phyloP scores from a whole-genome alignment of 2,113 vertebrate genomes.

The Rhynchomys soricoides region DNA sequence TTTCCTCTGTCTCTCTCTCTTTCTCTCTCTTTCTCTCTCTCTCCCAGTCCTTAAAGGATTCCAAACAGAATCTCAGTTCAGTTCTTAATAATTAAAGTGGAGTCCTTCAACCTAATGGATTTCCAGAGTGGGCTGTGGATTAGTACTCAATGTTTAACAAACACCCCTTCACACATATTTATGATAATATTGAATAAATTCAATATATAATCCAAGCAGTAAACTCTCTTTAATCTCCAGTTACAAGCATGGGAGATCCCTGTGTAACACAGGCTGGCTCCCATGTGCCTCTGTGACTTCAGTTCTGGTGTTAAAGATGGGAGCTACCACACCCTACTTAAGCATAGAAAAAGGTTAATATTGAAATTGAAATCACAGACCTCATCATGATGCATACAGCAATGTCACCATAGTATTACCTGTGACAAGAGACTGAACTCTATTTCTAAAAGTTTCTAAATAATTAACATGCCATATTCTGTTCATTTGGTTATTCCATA shows the following conservation, averaged over 20 bases:
- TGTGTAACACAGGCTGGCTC: not conserved
- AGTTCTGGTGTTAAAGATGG: not conserved
- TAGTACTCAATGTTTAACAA: not conserved
- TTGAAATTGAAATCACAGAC: conserved; percentile 14
- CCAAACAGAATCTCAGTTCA: conserved; percentile 19
- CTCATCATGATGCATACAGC: not conserved
- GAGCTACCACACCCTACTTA: not conserved
- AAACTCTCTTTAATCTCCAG: conserved; percentile 14
- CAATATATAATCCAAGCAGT: not conserved
- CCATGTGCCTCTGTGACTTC: not conserved
- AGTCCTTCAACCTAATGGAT: not conserved
- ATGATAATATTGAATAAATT: not conserved
- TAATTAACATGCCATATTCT: not conserved
- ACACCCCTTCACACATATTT: not conserved
- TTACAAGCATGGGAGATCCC: not conserved
- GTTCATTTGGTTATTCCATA: not conserved
- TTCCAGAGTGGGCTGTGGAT: not conserved
- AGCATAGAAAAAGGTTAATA: too few relatives aligned
- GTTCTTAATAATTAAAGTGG: not conserved
- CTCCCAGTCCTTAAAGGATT: not conserved
- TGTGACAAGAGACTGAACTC: not conserved
- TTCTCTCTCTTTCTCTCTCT: not conserved
- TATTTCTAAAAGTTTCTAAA: not conserved
- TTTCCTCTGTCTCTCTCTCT: not conserved
- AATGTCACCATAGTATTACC: not conserved